Conservation (phyloP, 35 echinoderm and acorn worm genomes). For the Ophiothrix spiculata region DNA sequence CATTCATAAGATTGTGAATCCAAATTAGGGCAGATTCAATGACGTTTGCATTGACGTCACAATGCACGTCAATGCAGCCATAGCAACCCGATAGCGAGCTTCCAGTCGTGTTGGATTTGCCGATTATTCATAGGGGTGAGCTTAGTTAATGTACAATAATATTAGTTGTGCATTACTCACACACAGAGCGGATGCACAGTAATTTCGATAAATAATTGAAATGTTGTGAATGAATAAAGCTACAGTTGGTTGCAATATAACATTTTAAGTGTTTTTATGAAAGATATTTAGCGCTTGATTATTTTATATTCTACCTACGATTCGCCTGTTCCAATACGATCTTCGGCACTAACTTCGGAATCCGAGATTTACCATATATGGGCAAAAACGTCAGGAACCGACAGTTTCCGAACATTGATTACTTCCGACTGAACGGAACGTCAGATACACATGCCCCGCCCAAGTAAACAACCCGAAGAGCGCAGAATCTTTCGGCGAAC, state of each 20-base stretch:
- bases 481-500: slow-evolving; percentile 7
- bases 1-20: slow-evolving; percentile 47
- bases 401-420: slow-evolving; percentile 28
- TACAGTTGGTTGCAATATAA: neutral
- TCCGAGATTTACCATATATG: slow-evolving; percentile 38
- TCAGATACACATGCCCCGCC: slow-evolving; percentile 19
- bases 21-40: slow-evolving; percentile 57
- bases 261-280: neutral
- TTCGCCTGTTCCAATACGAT: neutral
- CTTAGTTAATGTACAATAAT: neutral
- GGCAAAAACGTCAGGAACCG: neutral
- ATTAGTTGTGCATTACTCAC: neutral
- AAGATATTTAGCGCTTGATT: neutral
- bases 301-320: neutral
- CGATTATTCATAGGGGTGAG: neutral
- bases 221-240: no score
- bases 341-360: slow-evolving; percentile 20
- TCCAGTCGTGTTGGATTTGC: neutral
- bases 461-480: slow-evolving; percentile 40
- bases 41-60: slow-evolving; percentile 37
- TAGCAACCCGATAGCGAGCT: slow-evolving; percentile 11
- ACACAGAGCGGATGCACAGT: neutral
- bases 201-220: neutral
- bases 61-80: slow-evolving; percentile 61
- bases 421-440: slow-evolving; percentile 28